These are phyloP conservation scores for Brachionus rubens DNA, from an alignment of 1,140 invertebrate genomes.

Conservation along the genomic window DNA sequence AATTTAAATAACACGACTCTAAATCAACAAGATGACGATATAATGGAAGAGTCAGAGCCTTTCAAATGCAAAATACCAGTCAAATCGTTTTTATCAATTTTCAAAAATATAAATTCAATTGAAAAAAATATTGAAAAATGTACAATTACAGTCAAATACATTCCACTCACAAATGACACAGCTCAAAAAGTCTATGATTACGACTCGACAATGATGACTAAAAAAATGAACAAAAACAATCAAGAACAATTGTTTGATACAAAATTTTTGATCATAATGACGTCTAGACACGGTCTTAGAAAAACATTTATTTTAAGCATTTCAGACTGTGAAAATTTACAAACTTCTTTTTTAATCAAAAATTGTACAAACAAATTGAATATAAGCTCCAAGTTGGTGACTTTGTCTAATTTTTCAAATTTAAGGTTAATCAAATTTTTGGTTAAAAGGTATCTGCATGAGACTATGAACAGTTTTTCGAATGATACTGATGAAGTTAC, in stretches of 20 bases:
- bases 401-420: not conserved
- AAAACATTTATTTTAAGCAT: constrained; percentile 42
- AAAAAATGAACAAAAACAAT: constrained; percentile 33
- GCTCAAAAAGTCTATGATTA: constrained; percentile 33
- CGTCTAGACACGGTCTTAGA: constrained; percentile 25
- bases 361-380: constrained; percentile 40
- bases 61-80: constrained; percentile 44
- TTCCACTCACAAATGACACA: constrained; percentile 13
- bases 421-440: too few relatives aligned
- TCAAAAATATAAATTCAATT: constrained; percentile 42
- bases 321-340: constrained; percentile 44
- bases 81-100: constrained; percentile 36
- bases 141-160: constrained; percentile 45
- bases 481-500: constrained; percentile 45
- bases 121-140: constrained; percentile 46
- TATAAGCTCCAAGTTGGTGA: constrained; percentile 32
- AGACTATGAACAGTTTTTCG: constrained; percentile 46
- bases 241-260: constrained; percentile 42
- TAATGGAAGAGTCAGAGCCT: not conserved
- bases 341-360: constrained; percentile 20
- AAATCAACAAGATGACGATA: constrained; percentile 7
- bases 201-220: constrained; percentile 36
- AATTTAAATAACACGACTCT: constrained; percentile 32
- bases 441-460: constrained; percentile 44
- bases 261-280: constrained; percentile 41